These are phyloP conservation scores for Drosophila monieri DNA, from an alignment of 2,888 invertebrate genomes.

Conservation along the genomic window DNA sequence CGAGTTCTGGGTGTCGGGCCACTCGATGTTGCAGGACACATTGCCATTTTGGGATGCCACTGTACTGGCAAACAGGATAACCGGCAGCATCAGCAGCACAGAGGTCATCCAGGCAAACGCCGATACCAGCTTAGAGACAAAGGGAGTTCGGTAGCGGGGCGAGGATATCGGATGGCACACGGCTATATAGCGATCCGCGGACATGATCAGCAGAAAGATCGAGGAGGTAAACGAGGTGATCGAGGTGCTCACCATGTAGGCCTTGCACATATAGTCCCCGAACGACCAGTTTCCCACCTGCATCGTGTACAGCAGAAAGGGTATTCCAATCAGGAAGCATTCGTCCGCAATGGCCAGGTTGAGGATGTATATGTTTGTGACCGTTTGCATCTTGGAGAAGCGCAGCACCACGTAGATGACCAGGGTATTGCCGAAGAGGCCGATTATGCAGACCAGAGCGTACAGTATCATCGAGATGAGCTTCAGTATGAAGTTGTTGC, in stretches of 20 bases:
- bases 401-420: conserved; percentile 95
- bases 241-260: conserved; percentile 95
- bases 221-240: conserved; percentile 97
- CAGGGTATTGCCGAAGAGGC: conserved; percentile 94
- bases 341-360: conserved; percentile 97
- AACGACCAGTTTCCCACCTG: conserved; percentile 91
- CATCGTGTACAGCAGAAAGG: conserved; percentile 94
- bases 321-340: conserved; percentile 95
- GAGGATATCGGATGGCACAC: conserved; percentile 97
- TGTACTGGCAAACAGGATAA: conserved; percentile 93
- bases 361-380: conserved; percentile 97
- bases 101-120: conserved; percentile 94
- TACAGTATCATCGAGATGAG: conserved; percentile 90
- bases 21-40: conserved; percentile 91
- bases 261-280: conserved; percentile 94
- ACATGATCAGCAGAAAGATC: conserved; percentile 96
- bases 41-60: conserved; percentile 86
- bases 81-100: conserved; percentile 94
- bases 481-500: conserved; percentile 86
- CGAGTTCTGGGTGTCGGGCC: conserved; percentile 88
- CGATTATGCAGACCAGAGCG: conserved; percentile 92
- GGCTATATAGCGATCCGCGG: conserved; percentile 95
- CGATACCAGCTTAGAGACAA: conserved; percentile 93
- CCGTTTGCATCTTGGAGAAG: conserved; percentile 97
- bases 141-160: conserved; percentile 92